Evolutionary conservation across 1,140 invertebrate species (phyloP).

Genomic region (Meloidogyne floridensis): DNA sequence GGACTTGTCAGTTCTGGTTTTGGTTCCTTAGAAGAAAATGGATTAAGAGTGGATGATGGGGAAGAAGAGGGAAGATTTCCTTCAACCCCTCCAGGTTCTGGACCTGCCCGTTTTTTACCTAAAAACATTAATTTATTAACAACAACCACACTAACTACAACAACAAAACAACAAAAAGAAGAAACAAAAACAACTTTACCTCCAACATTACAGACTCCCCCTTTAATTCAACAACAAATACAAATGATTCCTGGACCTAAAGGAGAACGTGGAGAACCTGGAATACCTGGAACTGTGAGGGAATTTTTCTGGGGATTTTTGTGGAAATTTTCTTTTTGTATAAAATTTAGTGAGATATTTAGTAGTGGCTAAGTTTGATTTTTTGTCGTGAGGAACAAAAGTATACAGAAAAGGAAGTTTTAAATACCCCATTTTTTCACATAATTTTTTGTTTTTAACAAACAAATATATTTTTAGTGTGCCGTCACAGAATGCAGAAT

Average conservation of each 20-base stretch:
- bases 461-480: constrained; percentile 21
- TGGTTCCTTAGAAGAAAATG: background rate
- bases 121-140: constrained; percentile 5
- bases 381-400: no score
- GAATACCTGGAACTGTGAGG: constrained; percentile 30
- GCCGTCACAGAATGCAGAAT: constrained; percentile 12
- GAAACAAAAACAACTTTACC: background rate
- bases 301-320: background rate
- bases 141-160: background rate
- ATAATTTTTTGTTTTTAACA: constrained; percentile 5
- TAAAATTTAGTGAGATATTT: no score
- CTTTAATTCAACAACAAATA: no score
- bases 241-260: constrained; percentile 26
- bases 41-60: background rate
- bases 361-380: no score
- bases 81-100: background rate
- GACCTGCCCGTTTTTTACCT: background rate
- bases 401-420: no score
- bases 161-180: background rate
- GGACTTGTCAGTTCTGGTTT: background rate
- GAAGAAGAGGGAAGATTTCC: background rate
- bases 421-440: no score
- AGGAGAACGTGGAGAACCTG: constrained; percentile 43
- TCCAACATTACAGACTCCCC: background rate
- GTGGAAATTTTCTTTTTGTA: background rate